Conservation (phyloP, 1,140 invertebrate species). For the Drosophila guanche region DNA sequence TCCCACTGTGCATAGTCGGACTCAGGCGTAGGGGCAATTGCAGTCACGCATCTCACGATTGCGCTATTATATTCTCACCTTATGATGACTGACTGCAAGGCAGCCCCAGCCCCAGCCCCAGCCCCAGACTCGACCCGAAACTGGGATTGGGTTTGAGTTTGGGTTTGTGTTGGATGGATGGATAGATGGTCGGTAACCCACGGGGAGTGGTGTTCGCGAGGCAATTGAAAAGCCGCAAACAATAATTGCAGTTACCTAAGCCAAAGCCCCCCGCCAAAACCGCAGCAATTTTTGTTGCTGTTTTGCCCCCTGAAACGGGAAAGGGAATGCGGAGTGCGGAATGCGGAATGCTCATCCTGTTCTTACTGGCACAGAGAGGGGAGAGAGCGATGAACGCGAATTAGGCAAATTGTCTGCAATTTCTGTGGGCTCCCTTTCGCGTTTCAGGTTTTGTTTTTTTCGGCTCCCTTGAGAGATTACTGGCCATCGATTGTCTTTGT, state of each 20-base stretch:
- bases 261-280: slow-evolving; percentile 42
- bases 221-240: slow-evolving; percentile 81
- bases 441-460: slow-evolving; percentile 18
- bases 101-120: neutral
- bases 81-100: slow-evolving; percentile 74
- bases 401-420: slow-evolving; percentile 81
- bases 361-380: slow-evolving; percentile 5
- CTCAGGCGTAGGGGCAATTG: slow-evolving; percentile 74
- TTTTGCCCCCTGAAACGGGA: slow-evolving; percentile 49
- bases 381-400: slow-evolving; percentile 44
- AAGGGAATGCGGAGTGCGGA: slow-evolving; percentile 43
- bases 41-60: slow-evolving; percentile 81
- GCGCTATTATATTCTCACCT: slow-evolving; percentile 81
- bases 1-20: slow-evolving; percentile 46
- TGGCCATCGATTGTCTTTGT: slow-evolving; percentile 69
- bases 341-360: slow-evolving; percentile 58
- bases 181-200: neutral
- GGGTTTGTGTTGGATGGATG: neutral
- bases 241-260: slow-evolving; percentile 78
- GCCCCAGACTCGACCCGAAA: slow-evolving; percentile 30
- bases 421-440: slow-evolving; percentile 39
- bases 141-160: slow-evolving; percentile 4
- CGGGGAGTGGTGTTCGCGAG: slow-evolving; percentile 14
- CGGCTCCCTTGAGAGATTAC: slow-evolving; percentile 19
- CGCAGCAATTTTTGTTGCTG: slow-evolving; percentile 58